phyloP scores from a whole-genome alignment of 2,888 invertebrate genomes.

The Diarsia mendica region DNA sequence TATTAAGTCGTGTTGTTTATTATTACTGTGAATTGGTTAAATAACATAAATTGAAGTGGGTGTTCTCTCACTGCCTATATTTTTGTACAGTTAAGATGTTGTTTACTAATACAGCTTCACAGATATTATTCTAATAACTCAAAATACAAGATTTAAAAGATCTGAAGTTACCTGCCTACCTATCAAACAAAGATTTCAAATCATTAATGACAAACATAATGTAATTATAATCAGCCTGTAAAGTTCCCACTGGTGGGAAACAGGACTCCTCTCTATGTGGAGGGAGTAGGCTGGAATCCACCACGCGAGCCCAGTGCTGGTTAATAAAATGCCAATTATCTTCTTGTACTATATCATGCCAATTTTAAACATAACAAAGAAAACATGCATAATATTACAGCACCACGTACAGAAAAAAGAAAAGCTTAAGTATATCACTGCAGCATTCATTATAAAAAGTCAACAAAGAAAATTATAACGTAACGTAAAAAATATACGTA shows the following conservation, averaged over 20 bases:
- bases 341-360: no score
- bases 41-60: not conserved
- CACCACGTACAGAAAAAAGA: not conserved
- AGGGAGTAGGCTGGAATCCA: no score
- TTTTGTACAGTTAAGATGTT: not conserved
- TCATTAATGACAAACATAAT: not conserved
- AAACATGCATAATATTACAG: not conserved
- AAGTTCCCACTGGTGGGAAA: no score
- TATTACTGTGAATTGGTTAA: not conserved
- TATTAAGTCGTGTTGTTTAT: slow-evolving; percentile 4
- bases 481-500: slow-evolving; percentile 18
- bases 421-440: not conserved
- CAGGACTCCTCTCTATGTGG: no score
- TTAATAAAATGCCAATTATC: no score
- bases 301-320: no score
- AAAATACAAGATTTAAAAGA: not conserved
- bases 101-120: not conserved
- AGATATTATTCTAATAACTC: not conserved
- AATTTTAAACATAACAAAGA: not conserved
- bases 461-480: slow-evolving; percentile 11
- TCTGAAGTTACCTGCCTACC: not conserved
- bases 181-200: not conserved
- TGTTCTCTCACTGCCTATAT: not conserved
- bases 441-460: not conserved
- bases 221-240: no score